Base-by-base conservation (phyloP, 2,888 invertebrate species). In the Horisme vitalbata region DNA sequence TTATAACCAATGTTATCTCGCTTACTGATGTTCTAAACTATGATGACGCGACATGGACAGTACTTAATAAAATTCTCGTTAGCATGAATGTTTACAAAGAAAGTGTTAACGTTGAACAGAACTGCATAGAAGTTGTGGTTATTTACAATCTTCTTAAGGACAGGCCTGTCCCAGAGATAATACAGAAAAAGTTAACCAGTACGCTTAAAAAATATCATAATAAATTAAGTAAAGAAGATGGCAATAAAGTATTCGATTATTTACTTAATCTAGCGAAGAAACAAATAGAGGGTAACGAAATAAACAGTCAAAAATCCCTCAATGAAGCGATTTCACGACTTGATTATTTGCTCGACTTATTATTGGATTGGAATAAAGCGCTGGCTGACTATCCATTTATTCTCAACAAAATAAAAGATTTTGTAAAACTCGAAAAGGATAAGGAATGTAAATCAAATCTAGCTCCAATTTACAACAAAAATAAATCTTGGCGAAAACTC, bases 401-500 rank as follows among this genome's bases (percentile, higher is more conserved):
- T 24, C 38, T 77, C 1, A 52, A 72, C 6, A 74, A 68, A 61
- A 70, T 84, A 10, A 77, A 62, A 57, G 63, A 71, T 10, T 53
- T 70, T 1, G 57, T 75, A 11, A 54, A 67, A 41, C 52, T 72
- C 2, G 76, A 71, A 41, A 67, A 66, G 28, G 51, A 70, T 41
- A 68, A 72, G 23, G 57, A 57, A 5, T 79, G 71, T 71, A 61
- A 68, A 23, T 32, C 41, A 2, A 49, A 63, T 49, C 51, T 84
- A 27, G 52, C 61, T 6, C 27, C 48, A 5, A 50, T 84, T 23
- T 86, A 83, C 48, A 73, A 78, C 37, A 62, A 64, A 36, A 76
- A 85, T 13, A 84, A 80, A 47, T 65, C 75, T 8, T 84, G 83
- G 83, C 67, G 68, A 43, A 80, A 61, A 49, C 41, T 53, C 10